Conservation (phyloP, 2,888 invertebrate genomes). For the Cryptosula pallasiana region DNA sequence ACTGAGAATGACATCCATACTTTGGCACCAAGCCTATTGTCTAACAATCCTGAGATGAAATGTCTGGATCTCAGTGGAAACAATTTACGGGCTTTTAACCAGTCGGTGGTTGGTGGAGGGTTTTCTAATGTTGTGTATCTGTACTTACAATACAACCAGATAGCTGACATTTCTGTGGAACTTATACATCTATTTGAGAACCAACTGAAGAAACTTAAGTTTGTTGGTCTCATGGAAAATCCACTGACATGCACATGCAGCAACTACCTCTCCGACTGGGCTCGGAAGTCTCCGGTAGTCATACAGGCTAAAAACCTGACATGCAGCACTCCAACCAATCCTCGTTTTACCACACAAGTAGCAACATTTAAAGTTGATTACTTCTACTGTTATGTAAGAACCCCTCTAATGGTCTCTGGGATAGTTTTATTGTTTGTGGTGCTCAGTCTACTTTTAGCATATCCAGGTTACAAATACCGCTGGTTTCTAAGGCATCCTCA, state of each 20-base stretch:
- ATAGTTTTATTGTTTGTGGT: neutral
- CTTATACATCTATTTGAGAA: neutral
- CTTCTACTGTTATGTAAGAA: neutral
- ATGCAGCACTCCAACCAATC: neutral
- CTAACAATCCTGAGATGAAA: neutral
- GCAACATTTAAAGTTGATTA: neutral
- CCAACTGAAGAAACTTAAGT: neutral
- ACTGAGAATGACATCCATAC: neutral
- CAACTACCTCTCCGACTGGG: neutral
- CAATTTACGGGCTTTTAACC: neutral
- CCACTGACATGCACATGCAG: slow-evolving; percentile 4
- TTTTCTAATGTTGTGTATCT: neutral
- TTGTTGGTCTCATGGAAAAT: neutral
- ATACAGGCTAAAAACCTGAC: neutral
- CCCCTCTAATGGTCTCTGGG: neutral
- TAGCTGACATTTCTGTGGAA: neutral
- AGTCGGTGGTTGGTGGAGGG: neutral
- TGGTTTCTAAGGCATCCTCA: neutral
- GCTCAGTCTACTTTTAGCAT: neutral
- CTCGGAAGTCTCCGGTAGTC: neutral
- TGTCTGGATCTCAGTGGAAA: neutral
- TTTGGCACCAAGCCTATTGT: neutral
- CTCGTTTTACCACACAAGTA: neutral
- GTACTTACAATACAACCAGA: neutral
- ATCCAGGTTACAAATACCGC: slow-evolving; percentile 4